Evolutionary conservation across 2,113 vertebrate species (phyloP), one percentile per base, ranked within the genome.

Genomic region (Rhizomys pruinosus): DNA sequence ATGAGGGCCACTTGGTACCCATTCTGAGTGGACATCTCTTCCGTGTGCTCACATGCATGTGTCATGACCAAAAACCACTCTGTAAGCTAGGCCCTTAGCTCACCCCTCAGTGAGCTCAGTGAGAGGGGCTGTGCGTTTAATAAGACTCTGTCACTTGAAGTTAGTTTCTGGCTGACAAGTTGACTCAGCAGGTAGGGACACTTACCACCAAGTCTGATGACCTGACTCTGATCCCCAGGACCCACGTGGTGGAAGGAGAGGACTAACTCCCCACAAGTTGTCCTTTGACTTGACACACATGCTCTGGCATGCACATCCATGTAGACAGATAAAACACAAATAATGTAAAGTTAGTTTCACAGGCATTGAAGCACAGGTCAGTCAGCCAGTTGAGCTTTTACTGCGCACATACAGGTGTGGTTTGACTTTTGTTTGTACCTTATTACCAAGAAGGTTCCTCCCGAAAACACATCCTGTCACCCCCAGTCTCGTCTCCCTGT

Each of bases 401-500:
- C 79, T 94, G n/a, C 79, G 94, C 96, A 55, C 61, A 57, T 63
- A 27, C 81, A 87, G 94, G 95, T 97, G 97, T 61, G 84, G 94
- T 93, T 96, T 89, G 95, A 93, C 80, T 86, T 61, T 84, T 93
- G 66, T 61, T n/a, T 76, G 55, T 90, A 86, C 80, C 90, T 82
- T 17, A 27, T 79, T 95, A 94, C 91, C 97, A 95, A 89, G 92
- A 95, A 95, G 93, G 87, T 93, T 85, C 80, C 88, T 86, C 79
- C 59, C 88, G 94, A 95, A 91, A 95, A 89, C 92, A 63, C 80
- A 64, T 87, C 15, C 6, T 25, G 47, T 44, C 78, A 3, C 7
- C 11, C 2, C 34, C 57, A 68, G n/a, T 39, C 73, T 71, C 57
- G 23, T 0, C 32, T 77, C 37, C 71, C 59, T 32, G 1, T 37